A percentile compares a stretch with the other conserved stretches of the same genome.
Evolutionary conservation across 2,888 invertebrate genomes (phyloP).

Genomic region (Conomelus anceps): DNA sequence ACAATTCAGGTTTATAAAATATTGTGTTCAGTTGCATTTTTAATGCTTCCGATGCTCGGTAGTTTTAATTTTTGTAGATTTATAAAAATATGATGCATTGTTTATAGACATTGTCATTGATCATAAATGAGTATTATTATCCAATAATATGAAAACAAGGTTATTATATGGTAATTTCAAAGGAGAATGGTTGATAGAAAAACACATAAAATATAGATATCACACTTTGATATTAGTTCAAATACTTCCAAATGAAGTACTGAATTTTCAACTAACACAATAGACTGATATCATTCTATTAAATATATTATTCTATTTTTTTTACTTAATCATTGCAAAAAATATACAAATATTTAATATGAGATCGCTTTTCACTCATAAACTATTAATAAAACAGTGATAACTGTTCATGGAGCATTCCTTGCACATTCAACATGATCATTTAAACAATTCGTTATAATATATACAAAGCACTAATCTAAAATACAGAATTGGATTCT

Average conservation of each 20-base stretch:
- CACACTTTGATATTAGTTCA: not conserved
- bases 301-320: not conserved
- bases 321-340: not conserved
- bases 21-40: not conserved
- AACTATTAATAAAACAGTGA: not conserved
- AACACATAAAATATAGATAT: not conserved
- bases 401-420: not conserved
- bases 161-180: not conserved
- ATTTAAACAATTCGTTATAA: not conserved
- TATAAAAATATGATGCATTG: not conserved
- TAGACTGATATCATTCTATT: not conserved
- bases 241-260: not conserved
- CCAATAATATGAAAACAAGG: not conserved
- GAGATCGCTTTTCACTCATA: not conserved
- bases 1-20: not conserved
- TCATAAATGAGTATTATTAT: not conserved
- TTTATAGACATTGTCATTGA: no score
- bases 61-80: not conserved
- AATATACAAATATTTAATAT: not conserved
- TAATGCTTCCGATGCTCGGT: not conserved
- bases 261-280: not conserved
- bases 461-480: not conserved
- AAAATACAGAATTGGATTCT: not conserved
- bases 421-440: not conserved
- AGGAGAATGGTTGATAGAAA: not conserved